Evolutionary conservation across 1,140 invertebrate genomes (phyloP).

Genomic region (Colletes gigas): DNA sequence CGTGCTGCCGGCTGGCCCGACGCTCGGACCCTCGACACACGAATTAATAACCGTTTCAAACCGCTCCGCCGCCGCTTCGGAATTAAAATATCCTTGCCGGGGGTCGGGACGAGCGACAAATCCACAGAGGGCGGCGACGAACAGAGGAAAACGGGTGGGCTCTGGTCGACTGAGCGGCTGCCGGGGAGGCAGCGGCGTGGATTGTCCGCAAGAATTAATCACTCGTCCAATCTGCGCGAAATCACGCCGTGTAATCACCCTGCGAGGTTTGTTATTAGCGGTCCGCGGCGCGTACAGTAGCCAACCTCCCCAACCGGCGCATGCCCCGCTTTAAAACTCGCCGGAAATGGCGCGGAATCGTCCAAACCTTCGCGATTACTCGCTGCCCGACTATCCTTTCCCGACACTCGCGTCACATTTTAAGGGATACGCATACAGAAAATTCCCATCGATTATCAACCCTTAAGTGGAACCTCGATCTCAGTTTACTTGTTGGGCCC

Average conservation of each 20-base stretch:
- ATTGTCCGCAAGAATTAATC: slow-evolving; percentile 69
- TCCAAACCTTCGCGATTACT: neutral
- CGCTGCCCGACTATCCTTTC: too few species aligned
- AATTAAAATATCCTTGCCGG: slow-evolving; percentile 73
- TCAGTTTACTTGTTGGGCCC: too few species aligned
- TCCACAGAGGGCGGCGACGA: slow-evolving; percentile 41
- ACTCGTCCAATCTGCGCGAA: slow-evolving; percentile 68
- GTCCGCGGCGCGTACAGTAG: slow-evolving; percentile 19
- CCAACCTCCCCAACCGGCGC: neutral
- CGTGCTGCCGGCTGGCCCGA: neutral
- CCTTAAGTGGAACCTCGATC: too few species aligned
- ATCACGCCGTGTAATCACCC: slow-evolving; percentile 66
- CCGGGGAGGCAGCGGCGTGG: slow-evolving; percentile 18
- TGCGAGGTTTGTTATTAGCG: slow-evolving; percentile 63
- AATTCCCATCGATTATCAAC: too few species aligned
- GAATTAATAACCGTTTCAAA: slow-evolving; percentile 77
- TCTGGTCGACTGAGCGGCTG: slow-evolving; percentile 9
- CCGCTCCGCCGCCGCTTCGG: slow-evolving; percentile 63
- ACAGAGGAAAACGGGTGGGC: neutral
- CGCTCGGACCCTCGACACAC: slow-evolving; percentile 54
- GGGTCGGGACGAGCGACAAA: slow-evolving; percentile 46
- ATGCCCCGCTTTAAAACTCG: slow-evolving; percentile 1
- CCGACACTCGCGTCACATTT: too few species aligned
- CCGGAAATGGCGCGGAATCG: slow-evolving; percentile 5
- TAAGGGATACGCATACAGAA: too few species aligned